phyloP scores from a whole-genome alignment of 2,888 invertebrate species.

The Patella pellucida region DNA sequence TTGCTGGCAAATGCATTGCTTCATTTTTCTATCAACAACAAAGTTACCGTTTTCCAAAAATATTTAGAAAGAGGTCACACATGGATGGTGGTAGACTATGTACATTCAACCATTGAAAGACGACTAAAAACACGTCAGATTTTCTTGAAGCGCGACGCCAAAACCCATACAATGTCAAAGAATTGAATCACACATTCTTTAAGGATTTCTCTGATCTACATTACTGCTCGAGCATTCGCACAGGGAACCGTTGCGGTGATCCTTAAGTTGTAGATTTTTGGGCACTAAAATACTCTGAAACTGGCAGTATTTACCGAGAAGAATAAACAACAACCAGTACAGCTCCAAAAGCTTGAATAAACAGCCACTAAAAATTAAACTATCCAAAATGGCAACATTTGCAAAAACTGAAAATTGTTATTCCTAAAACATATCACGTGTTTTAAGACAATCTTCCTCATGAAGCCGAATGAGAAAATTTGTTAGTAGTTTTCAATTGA shows the following conservation, averaged over 20 bases:
- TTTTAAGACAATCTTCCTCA: no score
- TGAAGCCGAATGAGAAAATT: no score
- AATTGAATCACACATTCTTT: constrained; percentile 31
- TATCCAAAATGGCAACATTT: background rate
- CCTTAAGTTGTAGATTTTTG: constrained; percentile 31
- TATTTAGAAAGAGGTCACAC: no score
- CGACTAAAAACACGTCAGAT: no score
- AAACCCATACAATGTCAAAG: constrained; percentile 26
- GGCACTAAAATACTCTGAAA: constrained; percentile 24
- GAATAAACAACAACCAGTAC: background rate
- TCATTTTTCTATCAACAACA: no score
- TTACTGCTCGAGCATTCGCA: constrained; percentile 28
- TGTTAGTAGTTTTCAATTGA: no score
- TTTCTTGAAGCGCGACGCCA: background rate
- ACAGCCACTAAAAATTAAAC: background rate
- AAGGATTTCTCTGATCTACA: constrained; percentile 22
- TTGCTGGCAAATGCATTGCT: no score
- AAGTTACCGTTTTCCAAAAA: no score
- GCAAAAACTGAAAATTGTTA: background rate
- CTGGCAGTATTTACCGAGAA: constrained; percentile 10
- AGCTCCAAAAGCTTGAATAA: background rate
- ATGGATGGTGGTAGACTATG: no score
- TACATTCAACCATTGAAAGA: no score
- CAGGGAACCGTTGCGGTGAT: constrained; percentile 24
- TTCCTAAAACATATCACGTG: background rate